Evolutionary conservation across 1,140 invertebrate species (phyloP).

Genomic region (Anastrepha obliqua): DNA sequence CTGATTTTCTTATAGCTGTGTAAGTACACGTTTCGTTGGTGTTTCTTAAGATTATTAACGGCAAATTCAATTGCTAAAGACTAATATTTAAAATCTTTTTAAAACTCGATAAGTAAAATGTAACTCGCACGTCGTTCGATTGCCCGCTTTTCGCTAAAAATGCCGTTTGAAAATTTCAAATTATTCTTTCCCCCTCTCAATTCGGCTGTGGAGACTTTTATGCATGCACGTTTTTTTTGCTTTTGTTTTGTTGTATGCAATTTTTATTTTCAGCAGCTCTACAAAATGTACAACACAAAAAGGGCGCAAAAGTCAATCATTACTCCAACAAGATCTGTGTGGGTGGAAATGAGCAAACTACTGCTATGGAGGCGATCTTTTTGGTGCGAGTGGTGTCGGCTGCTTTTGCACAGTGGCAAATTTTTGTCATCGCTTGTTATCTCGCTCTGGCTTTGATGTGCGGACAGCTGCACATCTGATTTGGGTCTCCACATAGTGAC

Average conservation of each 20-base stretch:
- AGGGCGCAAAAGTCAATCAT: background rate
- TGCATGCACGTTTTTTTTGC: background rate
- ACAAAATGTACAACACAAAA: background rate
- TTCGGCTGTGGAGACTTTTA: background rate
- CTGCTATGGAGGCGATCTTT: background rate
- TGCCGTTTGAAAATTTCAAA: conserved; percentile 53
- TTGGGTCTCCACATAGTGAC: background rate
- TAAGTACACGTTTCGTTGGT: too few species aligned
- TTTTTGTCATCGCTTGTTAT: background rate
- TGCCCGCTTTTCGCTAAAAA: background rate
- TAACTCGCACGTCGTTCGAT: background rate
- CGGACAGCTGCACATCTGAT: background rate
- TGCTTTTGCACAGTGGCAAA: background rate
- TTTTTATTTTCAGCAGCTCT: background rate
- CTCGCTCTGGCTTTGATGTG: background rate
- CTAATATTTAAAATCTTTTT: too few species aligned
- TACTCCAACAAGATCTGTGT: background rate
- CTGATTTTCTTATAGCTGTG: too few species aligned
- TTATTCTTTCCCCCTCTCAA: background rate
- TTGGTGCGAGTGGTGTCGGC: background rate
- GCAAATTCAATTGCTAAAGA: too few species aligned
- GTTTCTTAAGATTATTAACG: too few species aligned
- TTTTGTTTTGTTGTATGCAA: conserved; percentile 13
- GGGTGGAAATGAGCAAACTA: background rate
- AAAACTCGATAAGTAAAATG: background rate